Percentiles rank a stretch among this genome's conserved stretches.
Evolutionary conservation across 64 coral and sea anemone species (phyloP).

Genomic region (Porites lutea): DNA sequence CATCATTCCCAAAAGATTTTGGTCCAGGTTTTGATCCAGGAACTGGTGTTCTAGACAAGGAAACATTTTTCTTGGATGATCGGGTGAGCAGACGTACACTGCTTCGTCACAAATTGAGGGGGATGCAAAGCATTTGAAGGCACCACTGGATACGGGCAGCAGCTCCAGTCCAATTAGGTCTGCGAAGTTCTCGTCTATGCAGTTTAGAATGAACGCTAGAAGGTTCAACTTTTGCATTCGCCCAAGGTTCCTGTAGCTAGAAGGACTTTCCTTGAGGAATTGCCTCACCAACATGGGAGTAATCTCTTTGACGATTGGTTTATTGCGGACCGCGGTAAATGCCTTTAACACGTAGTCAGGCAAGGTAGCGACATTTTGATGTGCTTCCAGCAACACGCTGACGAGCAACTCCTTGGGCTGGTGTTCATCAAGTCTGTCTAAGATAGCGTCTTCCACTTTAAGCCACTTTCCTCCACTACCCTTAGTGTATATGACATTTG

Average conservation of each 20-base stretch:
- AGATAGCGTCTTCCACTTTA: conserved; percentile 49
- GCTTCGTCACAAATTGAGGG: background rate
- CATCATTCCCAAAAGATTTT: background rate
- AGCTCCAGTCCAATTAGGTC: conserved; percentile 61
- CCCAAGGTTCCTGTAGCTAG: conserved; percentile 19
- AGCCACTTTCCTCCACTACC: conserved; percentile 69
- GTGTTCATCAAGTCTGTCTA: conserved; percentile 48
- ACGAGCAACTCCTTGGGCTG: conserved; percentile 39
- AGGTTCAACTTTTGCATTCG: conserved; percentile 59
- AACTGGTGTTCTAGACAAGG: conserved; percentile 15
- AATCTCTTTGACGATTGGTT: conserved; percentile 3
- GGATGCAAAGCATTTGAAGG: background rate
- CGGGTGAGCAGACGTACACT: conserved; percentile 17
- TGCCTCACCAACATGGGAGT: conserved; percentile 41
- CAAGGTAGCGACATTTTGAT: conserved; percentile 66
- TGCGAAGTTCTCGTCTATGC: conserved; percentile 23
- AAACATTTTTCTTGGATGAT: conserved; percentile 45
- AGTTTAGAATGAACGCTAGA: conserved; percentile 57
- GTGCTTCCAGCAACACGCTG: conserved; percentile 24
- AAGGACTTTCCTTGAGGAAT: conserved; percentile 24
- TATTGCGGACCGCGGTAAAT: background rate
- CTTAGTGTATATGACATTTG: conserved; percentile 52
- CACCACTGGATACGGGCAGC: background rate
- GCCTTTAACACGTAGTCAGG: conserved; percentile 65
- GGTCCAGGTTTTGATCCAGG: conserved; percentile 9